Evolutionary conservation across 2,797 vertebrate genomes (phyloP).

Genomic region (Tachyglossus aculeatus): DNA sequence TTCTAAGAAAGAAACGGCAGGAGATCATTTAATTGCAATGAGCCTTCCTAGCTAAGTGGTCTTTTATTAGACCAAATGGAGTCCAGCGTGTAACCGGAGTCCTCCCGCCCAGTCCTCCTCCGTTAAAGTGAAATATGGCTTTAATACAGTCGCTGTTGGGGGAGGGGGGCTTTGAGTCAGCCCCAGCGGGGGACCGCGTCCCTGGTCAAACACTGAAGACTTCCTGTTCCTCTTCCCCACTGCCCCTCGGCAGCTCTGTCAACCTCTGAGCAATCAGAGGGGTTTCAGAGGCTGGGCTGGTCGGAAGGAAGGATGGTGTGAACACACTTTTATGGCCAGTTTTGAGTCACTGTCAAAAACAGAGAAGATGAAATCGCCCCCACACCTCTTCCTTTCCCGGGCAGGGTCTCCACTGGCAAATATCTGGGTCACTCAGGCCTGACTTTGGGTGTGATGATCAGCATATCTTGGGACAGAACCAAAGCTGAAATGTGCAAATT

Average conservation of each 20-base stretch:
- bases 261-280: conserved; percentile 23
- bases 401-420: too few relatives aligned
- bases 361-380: too few relatives aligned
- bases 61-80: conserved; percentile 65
- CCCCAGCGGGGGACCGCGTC: too few relatives aligned
- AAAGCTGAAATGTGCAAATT: too few relatives aligned
- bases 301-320: too few relatives aligned
- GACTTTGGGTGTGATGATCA: too few relatives aligned
- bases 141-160: conserved; percentile 65
- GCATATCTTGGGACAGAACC: too few relatives aligned
- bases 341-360: too few relatives aligned
- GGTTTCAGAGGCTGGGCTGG: too few relatives aligned
- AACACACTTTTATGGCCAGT: too few relatives aligned
- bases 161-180: conserved; percentile 6
- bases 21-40: conserved; percentile 62
- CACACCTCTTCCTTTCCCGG: too few relatives aligned
- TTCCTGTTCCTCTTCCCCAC: conserved; percentile 18
- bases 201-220: not conserved
- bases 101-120: conserved; percentile 7
- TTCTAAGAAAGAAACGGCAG: conserved; percentile 45
- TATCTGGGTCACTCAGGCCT: too few relatives aligned
- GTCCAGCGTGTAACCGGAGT: conserved; percentile 1
- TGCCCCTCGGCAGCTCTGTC: conserved; percentile 15
- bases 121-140: conserved; percentile 66
- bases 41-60: conserved; percentile 55